phyloP scores from a whole-genome alignment of 1,140 invertebrate genomes.

The Neodiprion lecontei region DNA sequence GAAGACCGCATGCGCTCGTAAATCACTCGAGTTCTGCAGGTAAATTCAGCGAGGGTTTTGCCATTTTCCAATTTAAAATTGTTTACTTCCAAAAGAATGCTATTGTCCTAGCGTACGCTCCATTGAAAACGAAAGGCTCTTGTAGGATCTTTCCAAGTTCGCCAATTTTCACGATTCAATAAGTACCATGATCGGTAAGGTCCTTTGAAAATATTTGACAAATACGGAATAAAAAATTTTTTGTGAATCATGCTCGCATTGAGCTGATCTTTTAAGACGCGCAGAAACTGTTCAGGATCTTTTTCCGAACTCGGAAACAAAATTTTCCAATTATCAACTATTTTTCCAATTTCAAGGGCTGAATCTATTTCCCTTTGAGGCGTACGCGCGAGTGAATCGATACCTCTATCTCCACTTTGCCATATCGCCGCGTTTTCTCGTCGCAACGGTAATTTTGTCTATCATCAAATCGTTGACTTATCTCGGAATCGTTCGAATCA shows the following conservation, averaged over 20 bases:
- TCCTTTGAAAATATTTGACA: conserved; percentile 14
- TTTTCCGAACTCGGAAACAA: too few species aligned
- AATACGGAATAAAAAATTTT: conserved; percentile 17
- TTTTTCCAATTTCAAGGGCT: too few species aligned
- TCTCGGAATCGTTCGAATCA: too few species aligned
- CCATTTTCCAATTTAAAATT: conserved; percentile 23
- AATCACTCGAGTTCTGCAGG: background rate
- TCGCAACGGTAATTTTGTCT: too few species aligned
- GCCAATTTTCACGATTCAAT: conserved; percentile 19
- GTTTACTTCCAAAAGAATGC: conserved; percentile 10
- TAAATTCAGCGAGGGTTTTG: conserved; percentile 13
- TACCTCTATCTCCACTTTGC: too few species aligned
- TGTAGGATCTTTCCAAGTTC: conserved; percentile 21
- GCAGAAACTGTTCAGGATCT: too few species aligned
- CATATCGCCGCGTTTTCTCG: too few species aligned
- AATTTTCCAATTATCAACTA: too few species aligned
- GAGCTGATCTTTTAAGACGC: too few species aligned
- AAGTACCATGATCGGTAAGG: conserved; percentile 14
- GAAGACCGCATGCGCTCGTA: conserved; percentile 9
- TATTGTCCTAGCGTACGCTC: conserved; percentile 11
- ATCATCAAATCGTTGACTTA: too few species aligned
- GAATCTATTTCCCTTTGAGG: conserved; percentile 6
- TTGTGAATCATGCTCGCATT: background rate
- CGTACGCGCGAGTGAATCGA: background rate
- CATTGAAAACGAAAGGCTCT: conserved; percentile 11